phyloP scores from a whole-genome alignment of 2,888 invertebrate species.

The Pseudanteris insignis region DNA sequence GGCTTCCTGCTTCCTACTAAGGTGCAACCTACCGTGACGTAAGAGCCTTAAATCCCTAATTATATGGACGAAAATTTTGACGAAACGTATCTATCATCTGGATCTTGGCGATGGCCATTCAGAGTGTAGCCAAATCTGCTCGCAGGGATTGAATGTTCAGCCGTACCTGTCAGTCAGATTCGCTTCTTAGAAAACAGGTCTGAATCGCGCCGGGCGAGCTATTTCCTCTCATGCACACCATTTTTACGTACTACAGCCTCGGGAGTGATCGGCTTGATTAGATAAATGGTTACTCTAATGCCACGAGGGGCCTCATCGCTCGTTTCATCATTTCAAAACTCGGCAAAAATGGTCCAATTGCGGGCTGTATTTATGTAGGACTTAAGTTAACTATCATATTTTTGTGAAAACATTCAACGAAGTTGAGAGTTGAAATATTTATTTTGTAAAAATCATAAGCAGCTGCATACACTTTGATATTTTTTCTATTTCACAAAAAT shows the following conservation, averaged over 20 bases:
- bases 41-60: slow-evolving; percentile 43
- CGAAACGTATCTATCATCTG: slow-evolving; percentile 49
- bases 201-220: not conserved
- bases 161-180: slow-evolving; percentile 28
- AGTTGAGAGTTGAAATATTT: too few relatives aligned
- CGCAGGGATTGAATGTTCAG: slow-evolving; percentile 28
- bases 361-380: too few relatives aligned
- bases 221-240: slow-evolving; percentile 21
- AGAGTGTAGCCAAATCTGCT: slow-evolving; percentile 20
- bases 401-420: too few relatives aligned
- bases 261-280: slow-evolving; percentile 12
- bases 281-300: slow-evolving; percentile 15
- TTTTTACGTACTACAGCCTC: slow-evolving; percentile 11
- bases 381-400: too few relatives aligned
- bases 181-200: slow-evolving; percentile 19
- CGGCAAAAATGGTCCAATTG: too few relatives aligned
- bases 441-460: too few relatives aligned
- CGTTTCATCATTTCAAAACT: too few relatives aligned
- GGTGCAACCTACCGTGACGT: slow-evolving; percentile 42
- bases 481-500: too few relatives aligned
- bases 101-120: slow-evolving; percentile 37
- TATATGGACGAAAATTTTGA: slow-evolving; percentile 45
- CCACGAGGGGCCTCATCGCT: too few relatives aligned
- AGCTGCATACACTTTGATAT: too few relatives aligned
- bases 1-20: slow-evolving; percentile 24